phyloP scores from a whole-genome alignment of 2,888 invertebrate species.

The Chymomyza procnemis region DNA sequence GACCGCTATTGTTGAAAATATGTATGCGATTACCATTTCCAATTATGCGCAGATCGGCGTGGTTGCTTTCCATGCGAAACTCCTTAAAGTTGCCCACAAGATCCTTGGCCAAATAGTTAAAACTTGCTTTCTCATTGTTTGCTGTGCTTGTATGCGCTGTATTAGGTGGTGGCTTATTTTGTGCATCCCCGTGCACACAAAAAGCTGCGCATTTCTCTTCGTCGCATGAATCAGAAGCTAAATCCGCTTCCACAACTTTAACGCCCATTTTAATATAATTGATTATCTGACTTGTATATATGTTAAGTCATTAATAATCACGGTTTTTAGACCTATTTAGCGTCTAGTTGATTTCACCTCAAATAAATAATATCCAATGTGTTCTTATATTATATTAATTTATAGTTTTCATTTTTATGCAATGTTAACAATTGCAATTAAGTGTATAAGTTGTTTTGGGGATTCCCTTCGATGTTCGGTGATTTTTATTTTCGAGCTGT shows the following conservation, averaged over 20 bases:
- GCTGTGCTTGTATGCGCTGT: conserved; percentile 14
- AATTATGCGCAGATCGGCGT: conserved; percentile 72
- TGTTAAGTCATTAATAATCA: background rate
- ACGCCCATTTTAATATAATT: conserved; percentile 59
- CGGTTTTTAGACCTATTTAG: too few species aligned
- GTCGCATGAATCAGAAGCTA: conserved; percentile 65
- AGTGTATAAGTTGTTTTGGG: conserved; percentile 33
- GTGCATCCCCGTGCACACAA: background rate
- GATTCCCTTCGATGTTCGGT: conserved; percentile 32
- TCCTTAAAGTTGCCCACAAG: conserved; percentile 77
- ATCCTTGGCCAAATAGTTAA: conserved; percentile 37
- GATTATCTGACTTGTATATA: background rate
- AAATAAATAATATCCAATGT: too few species aligned
- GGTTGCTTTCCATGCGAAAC: conserved; percentile 74
- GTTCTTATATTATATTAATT: too few species aligned
- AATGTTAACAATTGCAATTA: background rate
- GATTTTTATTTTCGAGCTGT: conserved; percentile 18
- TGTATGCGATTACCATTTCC: conserved; percentile 77
- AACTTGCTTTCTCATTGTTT: background rate
- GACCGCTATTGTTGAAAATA: conserved; percentile 71
- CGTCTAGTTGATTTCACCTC: too few species aligned
- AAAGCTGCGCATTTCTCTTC: conserved; percentile 63
- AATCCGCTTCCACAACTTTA: conserved; percentile 61
- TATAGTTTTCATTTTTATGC: background rate
- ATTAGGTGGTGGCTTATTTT: conserved; percentile 4